Percentiles rank a stretch among this genome's conserved stretches.
These are phyloP conservation scores for Halesus radiatus DNA, from an alignment of 1,140 invertebrate genomes.

Conservation along the genomic window DNA sequence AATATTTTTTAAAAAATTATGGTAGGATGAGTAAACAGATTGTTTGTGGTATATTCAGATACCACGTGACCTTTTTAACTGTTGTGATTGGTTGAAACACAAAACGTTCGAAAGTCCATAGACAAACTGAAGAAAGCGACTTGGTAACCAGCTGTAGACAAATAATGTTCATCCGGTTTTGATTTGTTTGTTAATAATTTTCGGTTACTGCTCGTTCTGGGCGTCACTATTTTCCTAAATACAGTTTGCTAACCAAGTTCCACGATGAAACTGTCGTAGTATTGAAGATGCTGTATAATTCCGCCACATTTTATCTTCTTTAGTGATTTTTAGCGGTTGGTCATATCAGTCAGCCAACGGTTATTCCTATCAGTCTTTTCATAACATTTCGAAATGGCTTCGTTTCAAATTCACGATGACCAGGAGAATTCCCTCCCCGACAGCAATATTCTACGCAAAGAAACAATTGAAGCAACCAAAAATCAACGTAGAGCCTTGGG, in stretches of 20 bases:
- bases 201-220: constrained; percentile 25
- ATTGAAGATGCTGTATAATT: constrained; percentile 12
- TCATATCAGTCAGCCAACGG: constrained; percentile 25
- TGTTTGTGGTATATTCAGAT: neutral
- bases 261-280: neutral
- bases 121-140: constrained; percentile 2
- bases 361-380: constrained; percentile 14
- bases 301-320: neutral
- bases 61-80: neutral
- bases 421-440: constrained; percentile 28
- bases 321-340: constrained; percentile 9
- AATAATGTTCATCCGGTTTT: constrained; percentile 6
- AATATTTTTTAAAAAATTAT: too few relatives aligned
- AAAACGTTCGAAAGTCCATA: constrained; percentile 42
- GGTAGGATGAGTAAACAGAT: neutral
- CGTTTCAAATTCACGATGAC: constrained; percentile 39
- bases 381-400: constrained; percentile 38
- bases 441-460: constrained; percentile 19
- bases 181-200: constrained; percentile 3
- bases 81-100: constrained; percentile 17
- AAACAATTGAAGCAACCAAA: constrained; percentile 16
- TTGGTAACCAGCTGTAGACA: constrained; percentile 29
- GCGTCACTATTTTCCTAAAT: constrained; percentile 19
- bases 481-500: constrained; percentile 34
- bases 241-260: neutral